A percentile compares a stretch with the other conserved stretches of the same genome.
Conservation (phyloP, 1,140 invertebrate species). For the Drosophila fuyamai region DNA sequence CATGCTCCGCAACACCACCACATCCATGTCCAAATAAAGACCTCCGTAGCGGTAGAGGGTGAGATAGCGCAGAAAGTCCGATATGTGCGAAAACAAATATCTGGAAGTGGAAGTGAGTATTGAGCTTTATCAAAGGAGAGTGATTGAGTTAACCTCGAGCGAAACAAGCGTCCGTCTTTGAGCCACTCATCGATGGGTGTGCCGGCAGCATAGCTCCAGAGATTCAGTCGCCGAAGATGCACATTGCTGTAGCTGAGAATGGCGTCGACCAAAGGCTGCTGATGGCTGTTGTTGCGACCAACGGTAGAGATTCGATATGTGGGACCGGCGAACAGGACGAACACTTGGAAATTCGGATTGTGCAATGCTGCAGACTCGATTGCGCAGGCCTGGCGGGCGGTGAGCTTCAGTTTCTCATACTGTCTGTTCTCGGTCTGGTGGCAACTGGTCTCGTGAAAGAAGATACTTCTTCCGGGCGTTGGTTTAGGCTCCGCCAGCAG, state of each 20-base stretch:
- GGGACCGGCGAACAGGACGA: conserved; percentile 86
- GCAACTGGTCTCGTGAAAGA: conserved; percentile 87
- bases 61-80: conserved; percentile 89
- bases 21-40: conserved; percentile 91
- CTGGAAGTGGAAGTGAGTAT: conserved; percentile 22
- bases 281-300: conserved; percentile 53
- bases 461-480: conserved; percentile 85
- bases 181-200: conserved; percentile 88
- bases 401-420: conserved; percentile 73
- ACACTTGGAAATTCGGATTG: conserved; percentile 87
- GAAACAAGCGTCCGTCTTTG: conserved; percentile 85
- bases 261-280: conserved; percentile 66
- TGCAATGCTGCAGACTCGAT: conserved; percentile 88
- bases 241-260: conserved; percentile 87
- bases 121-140: background rate
- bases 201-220: conserved; percentile 86
- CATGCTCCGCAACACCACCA: conserved; percentile 88
- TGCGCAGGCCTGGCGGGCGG: conserved; percentile 87
- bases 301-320: conserved; percentile 73
- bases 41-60: conserved; percentile 92
- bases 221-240: conserved; percentile 86
- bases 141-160: conserved; percentile 84
- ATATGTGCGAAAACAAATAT: conserved; percentile 86
- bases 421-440: conserved; percentile 6
- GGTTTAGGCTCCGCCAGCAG: conserved; percentile 56